Evolutionary conservation across 2,888 invertebrate genomes (phyloP), one percentile per base, ranked within the genome.

Genomic region (Noctua comes): DNA sequence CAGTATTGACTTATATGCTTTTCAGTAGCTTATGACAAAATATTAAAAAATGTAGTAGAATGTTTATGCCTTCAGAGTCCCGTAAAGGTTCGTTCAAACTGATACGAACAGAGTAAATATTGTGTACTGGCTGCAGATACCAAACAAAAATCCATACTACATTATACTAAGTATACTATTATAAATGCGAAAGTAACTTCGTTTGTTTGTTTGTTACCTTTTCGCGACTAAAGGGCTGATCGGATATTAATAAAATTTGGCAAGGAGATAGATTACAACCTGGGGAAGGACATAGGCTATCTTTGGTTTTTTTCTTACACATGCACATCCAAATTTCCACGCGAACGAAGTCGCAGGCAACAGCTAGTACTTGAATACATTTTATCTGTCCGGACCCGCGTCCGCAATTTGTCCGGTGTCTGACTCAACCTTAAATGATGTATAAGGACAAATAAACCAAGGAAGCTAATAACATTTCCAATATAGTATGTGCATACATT

Each of bases 401-500:
- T 10, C 36, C 21, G 2, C 64, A 24, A 65, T 65, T 40, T 36
- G 11, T 40, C 5, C 36, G 5, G 36, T 5, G 11, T 36, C 24
- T 64, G 10, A 21, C 24, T 36, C 31, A 62, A 64, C 4, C 24
- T 65, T n/a, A 40, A 40, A 13, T 13, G 65, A 65, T 40, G 3
- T 18, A 16, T 51, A n/a, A 57, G 24, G 24, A 51, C 10, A 36
- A 51, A 66, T 70, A 51, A 27, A 70, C n/a, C 24, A 77, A 59
- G 27, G 16, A 66, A 57, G 18, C 43, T 76, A 83, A 76, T 27
- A 62, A 27, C 10, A 64, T 10, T 51, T 31, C 40, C 16, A 66
- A 24, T 70, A 46, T 59, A 62, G 40, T 68, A 86, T 76, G 79
- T 31, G 27, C 79, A 82, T 79, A 68, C 43, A 79, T 86, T 83